phyloP scores from a whole-genome alignment of 1,140 invertebrate species.

The Hermetia illucens region DNA sequence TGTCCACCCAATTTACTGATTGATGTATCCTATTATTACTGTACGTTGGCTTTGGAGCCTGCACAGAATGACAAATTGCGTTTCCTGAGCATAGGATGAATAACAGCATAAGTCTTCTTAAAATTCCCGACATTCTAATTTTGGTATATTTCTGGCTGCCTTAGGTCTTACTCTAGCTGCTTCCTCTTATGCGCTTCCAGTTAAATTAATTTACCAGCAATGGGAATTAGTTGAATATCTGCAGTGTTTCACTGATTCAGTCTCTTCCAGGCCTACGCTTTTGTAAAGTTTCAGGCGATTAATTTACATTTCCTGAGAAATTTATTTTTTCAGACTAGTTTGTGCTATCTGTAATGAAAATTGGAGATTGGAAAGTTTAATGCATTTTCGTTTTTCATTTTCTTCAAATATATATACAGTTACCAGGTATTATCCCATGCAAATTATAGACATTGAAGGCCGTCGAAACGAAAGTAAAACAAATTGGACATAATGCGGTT shows the following conservation, averaged over 20 bases:
- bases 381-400: too few relatives aligned
- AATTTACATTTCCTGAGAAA: constrained; percentile 1
- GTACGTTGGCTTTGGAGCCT: not conserved
- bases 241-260: not conserved
- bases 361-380: too few relatives aligned
- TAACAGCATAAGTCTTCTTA: not conserved
- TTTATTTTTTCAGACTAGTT: too few relatives aligned
- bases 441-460: too few relatives aligned
- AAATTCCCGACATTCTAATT: not conserved
- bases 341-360: too few relatives aligned
- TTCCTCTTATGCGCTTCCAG: not conserved
- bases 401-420: too few relatives aligned
- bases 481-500: too few relatives aligned
- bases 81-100: not conserved
- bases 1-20: constrained; percentile 17
- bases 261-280: not conserved
- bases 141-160: not conserved
- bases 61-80: not conserved
- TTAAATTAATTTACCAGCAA: not conserved
- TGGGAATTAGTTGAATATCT: not conserved
- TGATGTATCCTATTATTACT: not conserved
- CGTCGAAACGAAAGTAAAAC: too few relatives aligned
- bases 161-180: too few relatives aligned
- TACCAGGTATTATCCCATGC: too few relatives aligned
- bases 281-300: not conserved